Evolutionary conservation across 1,140 invertebrate genomes (phyloP).

Genomic region (Tetraneura akinire): DNA sequence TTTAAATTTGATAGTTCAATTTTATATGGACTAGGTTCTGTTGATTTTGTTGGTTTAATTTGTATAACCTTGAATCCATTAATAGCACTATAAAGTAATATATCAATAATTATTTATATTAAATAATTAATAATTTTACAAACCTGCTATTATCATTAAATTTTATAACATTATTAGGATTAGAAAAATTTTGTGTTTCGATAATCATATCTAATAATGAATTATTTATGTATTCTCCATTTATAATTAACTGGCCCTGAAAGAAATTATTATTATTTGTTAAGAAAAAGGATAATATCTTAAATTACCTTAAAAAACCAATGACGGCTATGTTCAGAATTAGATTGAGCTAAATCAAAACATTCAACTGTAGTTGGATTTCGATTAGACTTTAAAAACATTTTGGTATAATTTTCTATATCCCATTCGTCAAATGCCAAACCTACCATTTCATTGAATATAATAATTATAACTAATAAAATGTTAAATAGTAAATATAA

Average conservation of each 20-base stretch:
- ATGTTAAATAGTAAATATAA: background rate
- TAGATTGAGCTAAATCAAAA: slow-evolving; percentile 98
- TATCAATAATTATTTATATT: slow-evolving; percentile 20
- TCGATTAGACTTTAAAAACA: slow-evolving; percentile 81
- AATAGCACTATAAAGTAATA: slow-evolving; percentile 75
- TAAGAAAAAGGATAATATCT: background rate
- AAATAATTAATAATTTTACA: slow-evolving; percentile 51
- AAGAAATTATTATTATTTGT: background rate
- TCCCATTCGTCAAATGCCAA: slow-evolving; percentile 88
- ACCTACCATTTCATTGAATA: slow-evolving; percentile 60
- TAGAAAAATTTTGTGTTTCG: slow-evolving; percentile 81
- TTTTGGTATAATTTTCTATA: slow-evolving; percentile 79
- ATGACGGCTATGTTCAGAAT: slow-evolving; percentile 90
- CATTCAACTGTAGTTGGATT: slow-evolving; percentile 98
- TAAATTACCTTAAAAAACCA: slow-evolving; percentile 79
- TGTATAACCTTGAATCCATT: slow-evolving; percentile 74
- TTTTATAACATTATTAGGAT: slow-evolving; percentile 95
- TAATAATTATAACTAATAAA: slow-evolving; percentile 12
- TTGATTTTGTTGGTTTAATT: slow-evolving; percentile 66
- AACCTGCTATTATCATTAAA: slow-evolving; percentile 96
- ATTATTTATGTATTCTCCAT: slow-evolving; percentile 74
- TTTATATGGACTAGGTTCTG: slow-evolving; percentile 68
- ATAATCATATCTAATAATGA: slow-evolving; percentile 93
- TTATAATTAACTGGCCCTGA: slow-evolving; percentile 82
- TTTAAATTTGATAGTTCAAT: slow-evolving; percentile 70